Percentiles rank a stretch among this genome's conserved stretches.
Conservation (phyloP, 1,140 invertebrate genomes). For the Mercenaria mercenaria region DNA sequence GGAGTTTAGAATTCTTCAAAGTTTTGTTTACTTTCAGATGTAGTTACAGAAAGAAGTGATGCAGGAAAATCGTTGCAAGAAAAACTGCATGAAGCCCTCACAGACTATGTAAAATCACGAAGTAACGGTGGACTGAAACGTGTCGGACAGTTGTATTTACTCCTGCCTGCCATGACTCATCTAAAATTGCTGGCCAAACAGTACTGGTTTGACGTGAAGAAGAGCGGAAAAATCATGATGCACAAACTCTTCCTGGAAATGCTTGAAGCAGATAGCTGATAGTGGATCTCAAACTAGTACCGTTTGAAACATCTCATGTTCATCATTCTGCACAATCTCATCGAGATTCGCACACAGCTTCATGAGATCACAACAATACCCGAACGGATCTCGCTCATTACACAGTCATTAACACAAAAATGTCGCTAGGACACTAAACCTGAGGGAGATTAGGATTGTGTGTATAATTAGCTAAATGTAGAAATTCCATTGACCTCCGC, state of each 20-base stretch:
- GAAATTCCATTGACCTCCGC: conserved; percentile 4
- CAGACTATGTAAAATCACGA: conserved; percentile 91
- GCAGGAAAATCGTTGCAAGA: conserved; percentile 95
- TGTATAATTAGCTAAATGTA: conserved; percentile 49
- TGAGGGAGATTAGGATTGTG: conserved; percentile 26
- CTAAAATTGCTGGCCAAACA: conserved; percentile 94
- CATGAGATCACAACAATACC: conserved; percentile 60
- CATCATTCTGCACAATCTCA: background rate
- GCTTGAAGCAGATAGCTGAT: conserved; percentile 90
- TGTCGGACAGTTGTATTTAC: conserved; percentile 94
- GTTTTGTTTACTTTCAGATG: conserved; percentile 89
- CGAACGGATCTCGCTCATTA: conserved; percentile 46
- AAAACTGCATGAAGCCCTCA: conserved; percentile 93
- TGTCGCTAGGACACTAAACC: conserved; percentile 33
- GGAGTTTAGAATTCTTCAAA: no score
- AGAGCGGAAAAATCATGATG: conserved; percentile 96
- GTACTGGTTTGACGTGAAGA: conserved; percentile 96
- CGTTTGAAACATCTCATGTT: background rate
- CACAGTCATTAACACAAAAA: conserved; percentile 18
- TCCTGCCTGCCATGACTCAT: conserved; percentile 94
- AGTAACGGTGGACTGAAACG: conserved; percentile 90
- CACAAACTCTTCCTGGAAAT: conserved; percentile 99
- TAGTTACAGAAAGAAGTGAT: conserved; percentile 93
- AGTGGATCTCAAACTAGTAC: background rate
- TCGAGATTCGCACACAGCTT: background rate